These are phyloP conservation scores for Nematolebias whitei DNA, from an alignment of 2,113 vertebrate genomes.

Conservation along the genomic window DNA sequence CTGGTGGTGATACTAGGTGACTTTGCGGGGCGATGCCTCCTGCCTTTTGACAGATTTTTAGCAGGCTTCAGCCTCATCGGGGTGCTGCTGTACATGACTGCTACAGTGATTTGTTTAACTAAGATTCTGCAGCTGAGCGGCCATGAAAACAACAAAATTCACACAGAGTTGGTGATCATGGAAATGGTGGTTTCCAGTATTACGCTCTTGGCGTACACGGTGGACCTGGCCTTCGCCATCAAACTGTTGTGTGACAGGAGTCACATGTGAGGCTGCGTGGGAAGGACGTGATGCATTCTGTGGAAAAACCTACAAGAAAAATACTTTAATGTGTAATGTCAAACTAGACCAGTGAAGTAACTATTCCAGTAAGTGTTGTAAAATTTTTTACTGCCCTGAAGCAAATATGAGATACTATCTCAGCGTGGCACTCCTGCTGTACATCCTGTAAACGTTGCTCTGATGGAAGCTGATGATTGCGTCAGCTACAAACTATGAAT, in stretches of 20 bases:
- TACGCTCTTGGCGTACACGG: slow-evolving; percentile 77
- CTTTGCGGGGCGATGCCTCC: slow-evolving; percentile 65
- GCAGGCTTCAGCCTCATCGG: slow-evolving; percentile 70
- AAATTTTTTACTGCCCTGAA: neutral
- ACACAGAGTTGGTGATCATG: slow-evolving; percentile 25
- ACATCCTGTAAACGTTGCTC: neutral
- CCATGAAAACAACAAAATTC: fast-evolving
- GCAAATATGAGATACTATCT: neutral
- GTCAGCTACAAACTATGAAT: neutral
- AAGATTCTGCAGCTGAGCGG: slow-evolving; percentile 39
- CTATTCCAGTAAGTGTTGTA: neutral
- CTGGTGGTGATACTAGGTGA: slow-evolving; percentile 75
- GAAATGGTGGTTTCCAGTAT: slow-evolving; percentile 66
- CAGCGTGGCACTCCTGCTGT: neutral
- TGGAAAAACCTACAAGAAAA: too few relatives aligned
- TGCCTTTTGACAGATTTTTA: slow-evolving; percentile 76
- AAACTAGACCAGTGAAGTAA: neutral
- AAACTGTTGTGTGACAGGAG: slow-evolving; percentile 72
- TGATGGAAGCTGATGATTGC: neutral
- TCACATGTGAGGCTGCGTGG: slow-evolving; percentile 32
- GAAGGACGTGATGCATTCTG: neutral
- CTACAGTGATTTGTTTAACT: slow-evolving; percentile 68
- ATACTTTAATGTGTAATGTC: too few relatives aligned
- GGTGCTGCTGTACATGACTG: slow-evolving; percentile 69
- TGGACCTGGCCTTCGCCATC: slow-evolving; percentile 78